phyloP scores from a whole-genome alignment of 2,113 vertebrate species.

The Gasterosteus aculeatus region DNA sequence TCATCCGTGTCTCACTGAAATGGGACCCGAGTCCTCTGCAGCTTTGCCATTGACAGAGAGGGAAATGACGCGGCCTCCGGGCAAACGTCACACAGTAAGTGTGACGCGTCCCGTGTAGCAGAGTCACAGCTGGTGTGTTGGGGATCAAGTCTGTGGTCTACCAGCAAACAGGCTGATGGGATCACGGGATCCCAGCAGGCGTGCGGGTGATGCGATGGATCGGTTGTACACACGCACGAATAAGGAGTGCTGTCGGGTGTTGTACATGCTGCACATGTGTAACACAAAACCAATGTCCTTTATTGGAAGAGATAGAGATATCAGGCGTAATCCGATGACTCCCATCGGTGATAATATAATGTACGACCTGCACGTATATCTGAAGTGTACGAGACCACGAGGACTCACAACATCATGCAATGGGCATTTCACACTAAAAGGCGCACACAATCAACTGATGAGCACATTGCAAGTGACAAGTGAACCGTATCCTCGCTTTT shows the following conservation, averaged over 20 bases:
- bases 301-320: slow-evolving; percentile 11
- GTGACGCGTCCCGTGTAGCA: slow-evolving; percentile 44
- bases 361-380: background rate
- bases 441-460: background rate
- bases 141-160: slow-evolving; percentile 54
- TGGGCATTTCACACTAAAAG: background rate
- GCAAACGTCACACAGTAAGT: slow-evolving; percentile 28
- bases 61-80: slow-evolving; percentile 56
- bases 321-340: background rate
- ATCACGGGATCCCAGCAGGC: slow-evolving; percentile 57
- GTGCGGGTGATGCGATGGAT: slow-evolving; percentile 32
- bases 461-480: background rate
- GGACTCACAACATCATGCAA: background rate
- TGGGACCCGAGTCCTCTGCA: slow-evolving; percentile 49
- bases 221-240: slow-evolving; percentile 37
- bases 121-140: slow-evolving; percentile 45
- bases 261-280: background rate
- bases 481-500: background rate
- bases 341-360: background rate
- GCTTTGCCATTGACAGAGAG: slow-evolving; percentile 39
- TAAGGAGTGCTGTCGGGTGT: slow-evolving; percentile 41
- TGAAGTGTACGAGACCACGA: background rate
- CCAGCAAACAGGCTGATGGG: slow-evolving; percentile 26
- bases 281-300: slow-evolving; percentile 35
- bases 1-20: slow-evolving; percentile 62